phyloP scores from a whole-genome alignment of 2,113 vertebrate genomes.

The Bubo bubo region DNA sequence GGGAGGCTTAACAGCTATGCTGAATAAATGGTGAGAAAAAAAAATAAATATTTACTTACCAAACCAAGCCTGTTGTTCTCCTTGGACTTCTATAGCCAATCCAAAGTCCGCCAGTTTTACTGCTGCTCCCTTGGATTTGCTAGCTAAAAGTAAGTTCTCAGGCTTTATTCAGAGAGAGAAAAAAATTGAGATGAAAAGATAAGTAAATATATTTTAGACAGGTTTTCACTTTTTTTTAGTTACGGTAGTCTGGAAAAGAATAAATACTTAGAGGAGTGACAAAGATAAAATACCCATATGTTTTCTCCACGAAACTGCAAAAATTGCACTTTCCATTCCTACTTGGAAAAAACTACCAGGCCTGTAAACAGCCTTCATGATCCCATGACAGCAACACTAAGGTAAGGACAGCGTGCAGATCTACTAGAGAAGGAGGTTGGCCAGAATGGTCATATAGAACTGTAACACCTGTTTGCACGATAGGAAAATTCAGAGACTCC shows the following conservation, averaged over 20 bases:
- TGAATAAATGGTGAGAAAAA: not conserved
- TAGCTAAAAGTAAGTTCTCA: conserved; percentile 97
- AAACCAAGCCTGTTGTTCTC: conserved; percentile 98
- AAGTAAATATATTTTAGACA: conserved; percentile 13
- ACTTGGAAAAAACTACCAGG: not conserved
- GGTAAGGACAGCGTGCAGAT: not conserved
- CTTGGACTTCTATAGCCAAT: conserved; percentile 96
- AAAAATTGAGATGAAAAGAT: conserved; percentile 58
- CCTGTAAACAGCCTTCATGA: not conserved
- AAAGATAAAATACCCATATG: not conserved
- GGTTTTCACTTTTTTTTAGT: not conserved
- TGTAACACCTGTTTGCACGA: not conserved
- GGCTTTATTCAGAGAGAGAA: conserved; percentile 79
- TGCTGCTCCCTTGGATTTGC: conserved; percentile 95
- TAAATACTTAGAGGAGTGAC: not conserved
- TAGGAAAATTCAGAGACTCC: not conserved
- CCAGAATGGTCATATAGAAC: not conserved
- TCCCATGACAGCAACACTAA: not conserved
- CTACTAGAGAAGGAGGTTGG: not conserved
- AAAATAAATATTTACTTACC: conserved; percentile 79
- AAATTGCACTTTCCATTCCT: not conserved
- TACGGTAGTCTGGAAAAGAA: not conserved
- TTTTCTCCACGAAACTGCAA: not conserved
- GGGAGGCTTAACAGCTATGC: not conserved
- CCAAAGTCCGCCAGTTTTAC: conserved; percentile 98